These are phyloP conservation scores for Euplexia lucipara DNA, from an alignment of 2,888 invertebrate genomes.

Conservation along the genomic window DNA sequence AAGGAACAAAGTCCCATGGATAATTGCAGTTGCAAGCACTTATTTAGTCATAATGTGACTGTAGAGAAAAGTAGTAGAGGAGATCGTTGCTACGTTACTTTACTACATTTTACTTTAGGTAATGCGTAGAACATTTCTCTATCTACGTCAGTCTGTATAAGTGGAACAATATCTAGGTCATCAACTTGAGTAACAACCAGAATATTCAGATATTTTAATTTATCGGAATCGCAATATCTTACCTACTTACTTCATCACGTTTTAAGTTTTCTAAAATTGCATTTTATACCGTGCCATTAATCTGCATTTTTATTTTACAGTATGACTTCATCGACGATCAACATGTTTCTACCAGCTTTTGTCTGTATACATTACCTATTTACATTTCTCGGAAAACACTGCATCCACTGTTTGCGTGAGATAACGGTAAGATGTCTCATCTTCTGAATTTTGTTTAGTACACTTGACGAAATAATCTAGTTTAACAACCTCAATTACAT, in stretches of 20 bases:
- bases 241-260: background rate
- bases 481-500: background rate
- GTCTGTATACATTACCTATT: constrained; percentile 35
- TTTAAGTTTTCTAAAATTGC: constrained; percentile 33
- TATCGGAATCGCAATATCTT: background rate
- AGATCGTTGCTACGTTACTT: too few species aligned
- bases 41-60: too few species aligned
- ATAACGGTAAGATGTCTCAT: constrained; percentile 29
- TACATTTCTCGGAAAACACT: constrained; percentile 38
- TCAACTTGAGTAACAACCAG: constrained; percentile 2
- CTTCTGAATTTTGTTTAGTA: constrained; percentile 16
- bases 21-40: constrained; percentile 59
- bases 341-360: constrained; percentile 32
- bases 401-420: constrained; percentile 40
- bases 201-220: background rate
- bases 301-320: constrained; percentile 40
- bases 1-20: constrained; percentile 65
- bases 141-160: constrained; percentile 36
- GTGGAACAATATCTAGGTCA: constrained; percentile 24
- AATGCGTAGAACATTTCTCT: constrained; percentile 32
- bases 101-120: constrained; percentile 41
- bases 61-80: too few species aligned
- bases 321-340: constrained; percentile 48
- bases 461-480: constrained; percentile 26
- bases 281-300: constrained; percentile 19